Conservation (phyloP, 2,797 vertebrate species). For the Aulostomus chinensis region DNA sequence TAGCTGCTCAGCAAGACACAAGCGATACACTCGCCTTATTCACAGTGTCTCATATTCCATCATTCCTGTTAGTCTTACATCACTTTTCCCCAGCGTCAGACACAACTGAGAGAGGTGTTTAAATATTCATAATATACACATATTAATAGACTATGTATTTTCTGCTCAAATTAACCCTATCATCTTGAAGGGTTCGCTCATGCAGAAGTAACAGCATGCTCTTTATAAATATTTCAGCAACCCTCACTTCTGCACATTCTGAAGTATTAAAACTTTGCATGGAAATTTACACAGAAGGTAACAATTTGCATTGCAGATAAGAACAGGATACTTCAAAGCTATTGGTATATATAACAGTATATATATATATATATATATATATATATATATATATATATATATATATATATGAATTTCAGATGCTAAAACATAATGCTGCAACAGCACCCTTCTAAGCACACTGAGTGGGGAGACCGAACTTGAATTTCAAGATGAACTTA, state of each 20-base stretch:
- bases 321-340: constrained; percentile 23
- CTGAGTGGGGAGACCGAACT: constrained; percentile 2
- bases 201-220: constrained; percentile 44
- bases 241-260: constrained; percentile 26
- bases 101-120: constrained; percentile 32
- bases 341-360: too few species aligned
- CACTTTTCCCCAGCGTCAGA: constrained; percentile 47
- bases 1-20: too few species aligned
- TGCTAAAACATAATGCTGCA: neutral
- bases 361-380: too few species aligned
- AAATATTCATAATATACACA: constrained; percentile 63
- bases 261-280: constrained; percentile 21
- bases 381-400: too few species aligned
- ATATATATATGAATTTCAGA: constrained; percentile 18
- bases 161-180: constrained; percentile 60
- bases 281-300: constrained; percentile 31
- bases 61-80: constrained; percentile 31
- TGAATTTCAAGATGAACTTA: constrained; percentile 31
- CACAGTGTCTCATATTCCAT: constrained; percentile 3
- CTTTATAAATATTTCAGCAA: constrained; percentile 64
- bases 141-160: constrained; percentile 67
- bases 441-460: too few species aligned
- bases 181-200: constrained; percentile 42
- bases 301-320: constrained; percentile 38
- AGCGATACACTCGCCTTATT: too few species aligned